phyloP scores from a whole-genome alignment of 2,797 vertebrate genomes.

The Oreortyx pictus region DNA sequence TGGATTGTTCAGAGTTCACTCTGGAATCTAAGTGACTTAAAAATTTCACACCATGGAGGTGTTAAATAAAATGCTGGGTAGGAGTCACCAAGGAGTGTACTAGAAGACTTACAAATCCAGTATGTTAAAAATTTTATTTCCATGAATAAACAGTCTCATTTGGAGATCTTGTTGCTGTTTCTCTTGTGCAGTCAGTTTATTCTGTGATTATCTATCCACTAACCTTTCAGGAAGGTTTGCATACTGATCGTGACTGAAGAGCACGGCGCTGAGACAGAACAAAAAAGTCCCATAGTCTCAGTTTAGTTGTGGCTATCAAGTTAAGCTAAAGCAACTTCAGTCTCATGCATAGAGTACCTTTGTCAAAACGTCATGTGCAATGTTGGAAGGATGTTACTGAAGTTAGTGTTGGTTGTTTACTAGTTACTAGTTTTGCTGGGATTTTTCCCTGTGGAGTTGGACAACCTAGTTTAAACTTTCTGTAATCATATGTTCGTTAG shows the following conservation, averaged over 20 bases:
- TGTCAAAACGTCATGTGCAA: neutral
- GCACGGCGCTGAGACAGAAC: neutral
- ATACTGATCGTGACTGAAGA: neutral
- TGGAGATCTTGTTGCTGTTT: neutral
- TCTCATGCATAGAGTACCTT: neutral
- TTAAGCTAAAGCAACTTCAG: neutral
- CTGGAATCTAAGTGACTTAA: neutral
- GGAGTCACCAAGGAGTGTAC: neutral
- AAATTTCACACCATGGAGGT: neutral
- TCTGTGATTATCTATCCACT: neutral
- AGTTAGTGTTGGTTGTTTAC: neutral
- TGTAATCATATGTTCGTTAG: neutral
- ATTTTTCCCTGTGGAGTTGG: neutral
- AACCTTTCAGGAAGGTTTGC: neutral
- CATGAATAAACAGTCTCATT: neutral
- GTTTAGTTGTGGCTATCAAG: neutral
- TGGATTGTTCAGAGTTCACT: slow-evolving; percentile 2
- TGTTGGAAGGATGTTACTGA: neutral
- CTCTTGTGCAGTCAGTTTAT: neutral
- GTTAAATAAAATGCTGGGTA: neutral
- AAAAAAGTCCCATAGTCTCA: neutral
- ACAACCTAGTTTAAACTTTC: neutral
- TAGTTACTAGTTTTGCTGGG: neutral
- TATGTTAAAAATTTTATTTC: neutral
- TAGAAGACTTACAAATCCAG: neutral